These are phyloP conservation scores for Pelobates cultripes DNA, from an alignment of 2,797 vertebrate species.

Conservation along the genomic window DNA sequence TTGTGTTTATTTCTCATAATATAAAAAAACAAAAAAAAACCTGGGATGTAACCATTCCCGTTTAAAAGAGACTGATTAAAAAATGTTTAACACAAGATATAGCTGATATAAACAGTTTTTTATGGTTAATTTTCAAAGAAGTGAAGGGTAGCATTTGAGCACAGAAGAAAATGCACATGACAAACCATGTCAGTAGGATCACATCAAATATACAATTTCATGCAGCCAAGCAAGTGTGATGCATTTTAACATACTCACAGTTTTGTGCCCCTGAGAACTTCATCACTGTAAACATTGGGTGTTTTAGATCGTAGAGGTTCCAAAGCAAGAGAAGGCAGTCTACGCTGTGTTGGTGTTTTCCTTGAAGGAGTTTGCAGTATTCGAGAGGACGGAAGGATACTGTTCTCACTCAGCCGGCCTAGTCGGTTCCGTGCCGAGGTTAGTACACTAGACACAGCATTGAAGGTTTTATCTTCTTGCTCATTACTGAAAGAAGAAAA, in stretches of 20 bases:
- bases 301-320: constrained; percentile 70
- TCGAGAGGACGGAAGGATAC: constrained; percentile 60
- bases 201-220: too few relatives aligned
- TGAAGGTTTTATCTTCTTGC: constrained; percentile 66
- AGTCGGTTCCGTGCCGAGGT: constrained; percentile 55
- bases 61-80: too few relatives aligned
- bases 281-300: constrained; percentile 64
- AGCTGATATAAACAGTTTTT: too few relatives aligned
- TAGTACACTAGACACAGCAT: constrained; percentile 20
- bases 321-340: constrained; percentile 72
- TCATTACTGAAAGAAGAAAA: constrained; percentile 66
- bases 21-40: too few relatives aligned
- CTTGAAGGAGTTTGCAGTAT: constrained; percentile 60
- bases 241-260: constrained; percentile 63
- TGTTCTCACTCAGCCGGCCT: constrained; percentile 59
- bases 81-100: too few relatives aligned
- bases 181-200: too few relatives aligned
- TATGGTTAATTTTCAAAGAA: too few relatives aligned
- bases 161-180: too few relatives aligned
- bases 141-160: too few relatives aligned
- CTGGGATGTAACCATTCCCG: too few relatives aligned
- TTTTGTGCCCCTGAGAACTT: constrained; percentile 74
- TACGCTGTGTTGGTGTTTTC: constrained; percentile 66
- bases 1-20: too few relatives aligned
- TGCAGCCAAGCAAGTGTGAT: too few relatives aligned